These are phyloP conservation scores for Sebastes nivosus DNA, from an alignment of 2,797 vertebrate genomes.

Conservation along the genomic window DNA sequence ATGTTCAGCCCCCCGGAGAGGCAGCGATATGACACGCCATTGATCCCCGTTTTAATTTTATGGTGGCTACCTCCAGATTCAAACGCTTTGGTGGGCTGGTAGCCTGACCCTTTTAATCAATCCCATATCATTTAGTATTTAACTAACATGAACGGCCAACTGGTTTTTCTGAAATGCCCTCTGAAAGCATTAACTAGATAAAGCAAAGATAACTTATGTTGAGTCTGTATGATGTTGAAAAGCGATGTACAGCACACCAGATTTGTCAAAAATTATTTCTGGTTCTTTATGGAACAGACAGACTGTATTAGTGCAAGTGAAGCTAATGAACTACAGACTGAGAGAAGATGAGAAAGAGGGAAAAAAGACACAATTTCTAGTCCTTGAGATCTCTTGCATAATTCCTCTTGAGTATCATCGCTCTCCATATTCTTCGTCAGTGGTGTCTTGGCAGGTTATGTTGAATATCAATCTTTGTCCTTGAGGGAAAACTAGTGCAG, in stretches of 20 bases:
- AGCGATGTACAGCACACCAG: constrained; percentile 1
- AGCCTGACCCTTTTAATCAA: constrained; percentile 77
- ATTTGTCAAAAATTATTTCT: constrained; percentile 42
- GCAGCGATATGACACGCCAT: constrained; percentile 80
- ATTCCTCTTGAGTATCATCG: constrained; percentile 68
- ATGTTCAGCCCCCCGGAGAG: constrained; percentile 71
- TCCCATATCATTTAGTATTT: constrained; percentile 72
- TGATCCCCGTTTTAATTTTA: constrained; percentile 86
- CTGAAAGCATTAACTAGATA: constrained; percentile 47
- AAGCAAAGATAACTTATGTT: constrained; percentile 18
- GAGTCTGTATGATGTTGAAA: constrained; percentile 25
- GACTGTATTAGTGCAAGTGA: constrained; percentile 41
- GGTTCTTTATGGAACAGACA: constrained; percentile 40
- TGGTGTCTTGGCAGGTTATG: constrained; percentile 73
- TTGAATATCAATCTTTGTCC: constrained; percentile 77
- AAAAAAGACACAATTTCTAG: constrained; percentile 48
- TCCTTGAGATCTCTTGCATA: constrained; percentile 65
- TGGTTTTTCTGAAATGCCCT: constrained; percentile 49
- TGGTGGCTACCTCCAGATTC: constrained; percentile 82
- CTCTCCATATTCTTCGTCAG: constrained; percentile 67
- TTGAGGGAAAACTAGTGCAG: constrained; percentile 69
- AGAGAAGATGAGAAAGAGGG: constrained; percentile 30
- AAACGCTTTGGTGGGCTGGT: constrained; percentile 60
- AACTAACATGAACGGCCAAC: constrained; percentile 62
- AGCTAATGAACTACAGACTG: constrained; percentile 51